A percentile compares a stretch with the other conserved stretches of the same genome.
Conservation (phyloP, 2,888 invertebrate species). For the Caenorhabditis parvicauda region DNA sequence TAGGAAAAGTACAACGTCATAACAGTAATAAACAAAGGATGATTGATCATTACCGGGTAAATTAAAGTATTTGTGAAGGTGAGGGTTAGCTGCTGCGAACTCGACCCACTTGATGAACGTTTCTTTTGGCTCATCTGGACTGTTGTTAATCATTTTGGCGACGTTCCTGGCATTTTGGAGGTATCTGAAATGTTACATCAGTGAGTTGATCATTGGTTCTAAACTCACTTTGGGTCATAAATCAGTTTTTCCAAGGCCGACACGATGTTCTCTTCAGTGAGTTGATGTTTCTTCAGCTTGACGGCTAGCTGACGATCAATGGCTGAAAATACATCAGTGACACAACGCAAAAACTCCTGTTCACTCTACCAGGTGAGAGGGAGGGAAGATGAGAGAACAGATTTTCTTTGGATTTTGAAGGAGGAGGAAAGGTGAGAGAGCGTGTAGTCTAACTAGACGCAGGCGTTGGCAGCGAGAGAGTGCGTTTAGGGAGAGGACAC, state of each 20-base stretch:
- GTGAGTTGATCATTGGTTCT: background rate
- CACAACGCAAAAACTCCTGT: no score
- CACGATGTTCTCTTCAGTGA: slow-evolving; percentile 22
- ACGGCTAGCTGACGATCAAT: slow-evolving; percentile 23
- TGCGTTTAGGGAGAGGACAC: no score
- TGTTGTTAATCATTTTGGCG: slow-evolving; percentile 24
- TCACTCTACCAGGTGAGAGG: no score
- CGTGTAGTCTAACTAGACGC: no score
- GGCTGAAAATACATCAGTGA: no score
- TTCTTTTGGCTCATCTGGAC: slow-evolving; percentile 23
- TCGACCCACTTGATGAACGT: slow-evolving; percentile 34
- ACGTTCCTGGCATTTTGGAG: slow-evolving; percentile 13
- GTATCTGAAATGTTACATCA: slow-evolving; percentile 6
- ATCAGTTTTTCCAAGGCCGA: slow-evolving; percentile 19
- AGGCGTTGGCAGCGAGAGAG: no score
- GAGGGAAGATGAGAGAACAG: no score
- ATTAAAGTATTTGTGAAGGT: slow-evolving; percentile 19
- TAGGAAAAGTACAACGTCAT: no score
- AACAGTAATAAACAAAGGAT: no score
- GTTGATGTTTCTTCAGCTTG: slow-evolving; percentile 18
- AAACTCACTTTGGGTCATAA: slow-evolving; percentile 11
- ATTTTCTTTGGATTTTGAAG: no score
- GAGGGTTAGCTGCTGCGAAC: slow-evolving; percentile 27
- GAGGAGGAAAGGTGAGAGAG: no score
- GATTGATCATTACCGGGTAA: no score